Evolutionary conservation across 1,140 invertebrate species (phyloP).

Genomic region (Maniola jurtina): DNA sequence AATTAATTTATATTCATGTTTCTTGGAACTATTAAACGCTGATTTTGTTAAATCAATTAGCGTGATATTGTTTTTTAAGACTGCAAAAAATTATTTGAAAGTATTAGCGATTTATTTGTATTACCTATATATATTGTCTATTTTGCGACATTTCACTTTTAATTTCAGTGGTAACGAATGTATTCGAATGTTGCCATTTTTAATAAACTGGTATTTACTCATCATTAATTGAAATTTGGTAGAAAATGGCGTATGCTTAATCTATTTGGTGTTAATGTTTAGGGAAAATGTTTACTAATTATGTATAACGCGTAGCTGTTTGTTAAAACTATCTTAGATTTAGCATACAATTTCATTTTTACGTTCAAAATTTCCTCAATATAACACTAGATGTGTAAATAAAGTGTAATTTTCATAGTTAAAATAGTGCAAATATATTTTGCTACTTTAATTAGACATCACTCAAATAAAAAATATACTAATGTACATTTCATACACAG

Average conservation of each 20-base stretch:
- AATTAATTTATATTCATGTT: constrained; percentile 1
- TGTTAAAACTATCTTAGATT: constrained; percentile 17
- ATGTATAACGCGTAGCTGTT: constrained; percentile 22
- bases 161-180: constrained; percentile 9
- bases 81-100: constrained; percentile 31
- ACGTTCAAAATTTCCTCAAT: constrained; percentile 14
- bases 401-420: constrained; percentile 19
- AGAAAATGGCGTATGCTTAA: constrained; percentile 15
- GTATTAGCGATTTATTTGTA: constrained; percentile 25
- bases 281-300: constrained; percentile 19
- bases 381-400: constrained; percentile 22
- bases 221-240: constrained; percentile 7
- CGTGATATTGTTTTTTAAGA: constrained; percentile 29
- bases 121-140: background rate
- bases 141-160: constrained; percentile 19
- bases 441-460: constrained; percentile 24
- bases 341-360: constrained; percentile 12
- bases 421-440: constrained; percentile 20
- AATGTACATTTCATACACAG: constrained; percentile 5
- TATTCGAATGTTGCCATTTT: constrained; percentile 28
- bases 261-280: constrained; percentile 19
- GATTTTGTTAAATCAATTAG: background rate
- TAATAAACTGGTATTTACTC: constrained; percentile 15
- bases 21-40: background rate
- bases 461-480: constrained; percentile 7